Evolutionary conservation across 2,888 invertebrate species (phyloP).

Genomic region (Panorpa germanica): DNA sequence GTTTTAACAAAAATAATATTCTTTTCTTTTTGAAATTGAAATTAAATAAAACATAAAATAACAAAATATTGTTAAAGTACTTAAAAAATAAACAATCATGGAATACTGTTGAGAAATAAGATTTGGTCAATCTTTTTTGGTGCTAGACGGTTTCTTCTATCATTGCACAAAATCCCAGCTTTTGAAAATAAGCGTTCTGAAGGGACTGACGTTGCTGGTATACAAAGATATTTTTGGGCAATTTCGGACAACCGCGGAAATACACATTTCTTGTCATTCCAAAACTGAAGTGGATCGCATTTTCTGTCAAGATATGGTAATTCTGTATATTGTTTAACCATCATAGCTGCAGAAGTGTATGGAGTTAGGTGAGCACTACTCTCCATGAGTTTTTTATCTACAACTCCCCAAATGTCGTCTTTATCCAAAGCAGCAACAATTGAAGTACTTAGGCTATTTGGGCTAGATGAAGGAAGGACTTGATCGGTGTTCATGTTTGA

Average conservation of each 20-base stretch:
- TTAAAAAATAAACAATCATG: no score
- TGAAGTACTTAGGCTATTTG: no score
- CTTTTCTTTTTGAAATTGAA: no score
- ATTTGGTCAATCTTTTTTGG: slow-evolving; percentile 1
- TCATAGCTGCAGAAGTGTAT: neutral
- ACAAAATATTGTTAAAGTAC: no score
- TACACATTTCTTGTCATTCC: slow-evolving; percentile 1
- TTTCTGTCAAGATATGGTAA: neutral
- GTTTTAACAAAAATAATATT: no score
- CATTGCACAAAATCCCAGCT: slow-evolving; percentile 5
- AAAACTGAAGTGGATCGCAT: slow-evolving; percentile 7
- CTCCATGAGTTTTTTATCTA: neutral
- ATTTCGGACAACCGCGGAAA: slow-evolving; percentile 1
- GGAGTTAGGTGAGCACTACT: neutral
- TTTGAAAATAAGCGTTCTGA: slow-evolving; percentile 8
- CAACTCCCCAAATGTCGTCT: neutral
- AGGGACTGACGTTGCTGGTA: slow-evolving; percentile 5
- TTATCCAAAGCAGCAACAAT: no score
- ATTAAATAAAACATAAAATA: no score
- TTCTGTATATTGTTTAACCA: neutral
- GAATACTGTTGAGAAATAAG: slow-evolving; percentile 5
- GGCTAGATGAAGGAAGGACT: no score
- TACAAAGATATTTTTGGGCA: slow-evolving; percentile 3
- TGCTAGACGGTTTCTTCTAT: slow-evolving; percentile 8
- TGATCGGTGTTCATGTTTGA: neutral